Conservation (phyloP, 2,797 vertebrate species). For the Eulemur rubriventer region DNA sequence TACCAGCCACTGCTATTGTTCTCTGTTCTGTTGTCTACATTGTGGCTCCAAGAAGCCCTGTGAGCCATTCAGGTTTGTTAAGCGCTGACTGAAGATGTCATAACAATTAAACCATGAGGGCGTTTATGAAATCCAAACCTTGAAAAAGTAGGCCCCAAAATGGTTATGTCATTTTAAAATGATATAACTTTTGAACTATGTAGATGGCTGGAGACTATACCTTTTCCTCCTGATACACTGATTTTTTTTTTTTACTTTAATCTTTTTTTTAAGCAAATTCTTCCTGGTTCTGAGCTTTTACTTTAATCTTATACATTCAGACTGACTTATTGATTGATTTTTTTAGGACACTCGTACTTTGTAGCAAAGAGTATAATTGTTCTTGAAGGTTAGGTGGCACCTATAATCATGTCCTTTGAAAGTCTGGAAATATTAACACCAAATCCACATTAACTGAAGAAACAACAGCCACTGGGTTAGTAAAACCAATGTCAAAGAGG, state of each 20-base stretch:
- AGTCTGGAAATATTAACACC: constrained; percentile 54
- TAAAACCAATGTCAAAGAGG: constrained; percentile 38
- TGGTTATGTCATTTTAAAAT: not conserved
- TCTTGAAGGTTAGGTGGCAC: constrained; percentile 32
- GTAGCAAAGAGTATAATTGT: constrained; percentile 33
- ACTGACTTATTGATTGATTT: not conserved
- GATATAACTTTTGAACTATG: not conserved
- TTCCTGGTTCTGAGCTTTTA: not conserved
- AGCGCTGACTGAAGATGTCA: constrained; percentile 9
- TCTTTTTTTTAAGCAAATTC: not conserved
- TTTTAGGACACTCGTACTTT: constrained; percentile 37
- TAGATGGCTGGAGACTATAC: not conserved
- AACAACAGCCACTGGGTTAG: constrained; percentile 15
- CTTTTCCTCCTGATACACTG: not conserved
- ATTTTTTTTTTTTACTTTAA: not conserved
- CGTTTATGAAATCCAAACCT: constrained; percentile 32
- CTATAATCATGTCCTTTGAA: constrained; percentile 37
- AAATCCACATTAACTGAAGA: constrained; percentile 34
- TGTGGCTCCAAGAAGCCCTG: not conserved
- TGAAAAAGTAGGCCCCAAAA: not conserved
- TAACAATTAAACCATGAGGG: constrained; percentile 1
- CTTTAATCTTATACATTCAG: not conserved
- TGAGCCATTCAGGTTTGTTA: not conserved
- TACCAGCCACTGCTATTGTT: not conserved
- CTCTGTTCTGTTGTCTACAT: not conserved